Evolutionary conservation across 2,113 vertebrate species (phyloP), one percentile per base, ranked within the genome.

Genomic region (Misgurnus mizolepis): DNA sequence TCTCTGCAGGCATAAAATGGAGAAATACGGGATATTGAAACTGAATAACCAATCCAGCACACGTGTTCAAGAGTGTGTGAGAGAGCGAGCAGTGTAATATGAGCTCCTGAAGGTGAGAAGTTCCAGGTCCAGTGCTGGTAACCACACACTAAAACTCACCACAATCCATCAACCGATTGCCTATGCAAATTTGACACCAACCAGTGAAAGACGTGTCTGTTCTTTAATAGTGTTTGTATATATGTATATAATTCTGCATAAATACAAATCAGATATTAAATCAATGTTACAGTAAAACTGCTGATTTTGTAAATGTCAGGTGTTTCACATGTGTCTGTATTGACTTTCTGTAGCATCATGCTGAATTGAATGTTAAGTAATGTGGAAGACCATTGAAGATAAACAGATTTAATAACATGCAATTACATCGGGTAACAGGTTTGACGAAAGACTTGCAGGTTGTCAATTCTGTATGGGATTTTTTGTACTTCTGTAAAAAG

Each of bases 171-270:
- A 66, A 66, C 68, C 78, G 76, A 79, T 73, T 77, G 73, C 62
- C 58, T 53, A 81, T 83, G 81, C 84, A 86, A 83, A 85, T 85
- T 45, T 27, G 45, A 77, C 75, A 75, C 67, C 50, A 75, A 50
- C 73, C 79, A 81, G 62, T 53, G 66, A 79, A 66, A 83, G 67
- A 47, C 65, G 7, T 10, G 41, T 67, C 50, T 70, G 67, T 67
- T 76, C 47, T 65, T 50, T 53, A 53, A 50, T n/a, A 66, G 61
- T 50, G 39, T 40, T 58, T 62, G 18, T 76, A 22, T 18, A 14
- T 47, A 3, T 14, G 4, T 53, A 15, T 53, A 22, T 49, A 62
- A 49, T 65, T 65, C 61, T 17, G 22, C 41, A 76, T 34, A n/a
- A 65, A 45, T 39, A 50, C 22, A 49, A 43, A 65, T 49, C 7